Conservation (phyloP, 2,797 vertebrate species). For the Melanotaenia boesemani region DNA sequence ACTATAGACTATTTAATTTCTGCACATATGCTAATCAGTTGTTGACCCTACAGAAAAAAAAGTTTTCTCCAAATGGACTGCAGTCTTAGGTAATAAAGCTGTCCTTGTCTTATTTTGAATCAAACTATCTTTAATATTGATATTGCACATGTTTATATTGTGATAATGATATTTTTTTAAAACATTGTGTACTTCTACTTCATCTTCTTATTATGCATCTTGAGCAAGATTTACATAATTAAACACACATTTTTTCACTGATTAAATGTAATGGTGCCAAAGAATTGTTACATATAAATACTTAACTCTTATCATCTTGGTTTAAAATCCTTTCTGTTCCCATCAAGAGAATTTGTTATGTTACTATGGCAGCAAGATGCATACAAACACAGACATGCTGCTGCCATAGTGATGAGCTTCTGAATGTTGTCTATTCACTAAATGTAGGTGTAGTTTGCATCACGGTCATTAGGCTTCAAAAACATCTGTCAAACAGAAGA, state of each 20-base stretch:
- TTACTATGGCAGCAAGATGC: slow-evolving; percentile 50
- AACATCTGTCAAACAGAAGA: slow-evolving; percentile 53
- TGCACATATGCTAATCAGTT: too few relatives aligned
- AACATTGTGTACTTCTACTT: too few relatives aligned
- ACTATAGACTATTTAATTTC: too few relatives aligned
- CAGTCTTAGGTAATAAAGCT: too few relatives aligned
- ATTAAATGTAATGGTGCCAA: not conserved
- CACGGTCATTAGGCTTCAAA: slow-evolving; percentile 22
- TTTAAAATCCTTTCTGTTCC: slow-evolving; percentile 18
- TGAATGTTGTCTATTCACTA: slow-evolving; percentile 31
- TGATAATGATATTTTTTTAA: too few relatives aligned
- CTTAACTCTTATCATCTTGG: slow-evolving; percentile 1
- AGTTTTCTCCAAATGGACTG: too few relatives aligned
- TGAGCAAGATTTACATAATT: not conserved
- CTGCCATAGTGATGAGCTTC: slow-evolving; percentile 24
- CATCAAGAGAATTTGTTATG: slow-evolving; percentile 12
- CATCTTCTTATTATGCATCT: not conserved
- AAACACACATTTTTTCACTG: not conserved
- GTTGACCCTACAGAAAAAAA: too few relatives aligned
- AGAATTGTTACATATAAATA: not conserved
- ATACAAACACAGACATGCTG: slow-evolving; percentile 24
- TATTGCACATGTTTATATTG: too few relatives aligned
- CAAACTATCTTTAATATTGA: too few relatives aligned
- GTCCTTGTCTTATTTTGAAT: too few relatives aligned
- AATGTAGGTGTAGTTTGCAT: slow-evolving; percentile 22